phyloP scores from a whole-genome alignment of 2,797 vertebrate species.

The Onychomys leucogaster region DNA sequence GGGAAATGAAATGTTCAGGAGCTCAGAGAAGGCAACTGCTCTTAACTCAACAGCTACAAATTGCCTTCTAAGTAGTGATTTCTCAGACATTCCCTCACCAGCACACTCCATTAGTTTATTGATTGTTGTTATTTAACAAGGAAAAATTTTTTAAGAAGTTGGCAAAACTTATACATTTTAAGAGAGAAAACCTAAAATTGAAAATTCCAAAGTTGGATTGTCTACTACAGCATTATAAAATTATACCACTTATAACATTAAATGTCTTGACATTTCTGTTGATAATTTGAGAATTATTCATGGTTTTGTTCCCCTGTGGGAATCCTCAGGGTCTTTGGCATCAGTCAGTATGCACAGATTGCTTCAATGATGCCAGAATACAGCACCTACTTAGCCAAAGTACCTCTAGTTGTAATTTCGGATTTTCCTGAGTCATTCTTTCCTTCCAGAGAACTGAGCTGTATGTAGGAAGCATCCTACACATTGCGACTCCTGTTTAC shows the following conservation, averaged over 20 bases:
- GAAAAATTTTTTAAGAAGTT: background rate
- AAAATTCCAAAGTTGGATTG: conserved; percentile 16
- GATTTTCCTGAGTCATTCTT: background rate
- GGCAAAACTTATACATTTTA: background rate
- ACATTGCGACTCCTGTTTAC: background rate
- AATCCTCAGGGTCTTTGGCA: background rate
- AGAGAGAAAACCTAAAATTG: background rate
- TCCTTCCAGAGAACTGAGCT: background rate
- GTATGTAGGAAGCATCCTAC: background rate
- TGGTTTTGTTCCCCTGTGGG: background rate
- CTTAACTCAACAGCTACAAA: background rate
- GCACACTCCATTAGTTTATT: background rate
- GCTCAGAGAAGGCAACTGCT: background rate
- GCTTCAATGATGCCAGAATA: background rate
- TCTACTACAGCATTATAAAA: background rate
- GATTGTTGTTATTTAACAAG: background rate
- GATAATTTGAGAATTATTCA: background rate
- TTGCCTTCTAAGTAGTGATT: no score
- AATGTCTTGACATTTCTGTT: background rate
- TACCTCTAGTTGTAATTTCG: background rate
- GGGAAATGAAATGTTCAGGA: background rate
- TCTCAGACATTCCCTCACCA: background rate
- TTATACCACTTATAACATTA: background rate
- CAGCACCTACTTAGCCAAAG: background rate
- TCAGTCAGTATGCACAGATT: background rate